Evolutionary conservation across 2,797 vertebrate genomes (phyloP).

Genomic region (Mormyrops boulengeri): DNA sequence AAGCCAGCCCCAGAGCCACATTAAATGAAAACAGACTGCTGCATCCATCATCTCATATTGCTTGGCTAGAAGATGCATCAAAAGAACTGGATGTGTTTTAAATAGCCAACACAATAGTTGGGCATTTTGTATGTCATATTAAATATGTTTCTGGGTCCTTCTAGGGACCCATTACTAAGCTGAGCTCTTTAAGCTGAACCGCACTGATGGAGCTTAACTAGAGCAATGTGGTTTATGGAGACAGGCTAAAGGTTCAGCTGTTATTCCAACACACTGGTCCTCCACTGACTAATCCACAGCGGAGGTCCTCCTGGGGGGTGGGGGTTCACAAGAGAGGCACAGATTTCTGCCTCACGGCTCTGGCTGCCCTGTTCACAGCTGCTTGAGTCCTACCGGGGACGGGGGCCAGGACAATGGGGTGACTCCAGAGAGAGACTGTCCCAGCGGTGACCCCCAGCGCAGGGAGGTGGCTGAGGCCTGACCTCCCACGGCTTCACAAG

Average conservation of each 20-base stretch:
- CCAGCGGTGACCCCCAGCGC: conserved; percentile 39
- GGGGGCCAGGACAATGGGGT: conserved; percentile 31
- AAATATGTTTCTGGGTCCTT: not conserved
- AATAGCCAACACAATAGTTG: not conserved
- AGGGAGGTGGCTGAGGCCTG: conserved; percentile 32
- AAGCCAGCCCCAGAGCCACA: not conserved
- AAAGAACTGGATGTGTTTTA: not conserved
- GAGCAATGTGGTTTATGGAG: not conserved
- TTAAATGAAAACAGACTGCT: not conserved
- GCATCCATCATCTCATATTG: not conserved
- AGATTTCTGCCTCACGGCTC: not conserved
- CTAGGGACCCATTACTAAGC: not conserved
- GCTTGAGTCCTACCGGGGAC: conserved; percentile 46
- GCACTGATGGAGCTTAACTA: not conserved
- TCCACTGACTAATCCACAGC: not conserved
- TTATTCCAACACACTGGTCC: not conserved
- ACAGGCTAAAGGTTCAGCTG: not conserved
- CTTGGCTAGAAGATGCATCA: not conserved
- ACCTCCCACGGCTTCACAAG: conserved; percentile 43
- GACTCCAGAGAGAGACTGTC: conserved; percentile 38
- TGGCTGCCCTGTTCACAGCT: conserved; percentile 48
- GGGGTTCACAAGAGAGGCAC: not conserved
- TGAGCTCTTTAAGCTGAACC: not conserved
- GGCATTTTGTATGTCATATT: not conserved
- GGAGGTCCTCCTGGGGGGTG: not conserved